Conservation (phyloP, 2,888 invertebrate genomes). For the Rambutsinella grinnellia region DNA sequence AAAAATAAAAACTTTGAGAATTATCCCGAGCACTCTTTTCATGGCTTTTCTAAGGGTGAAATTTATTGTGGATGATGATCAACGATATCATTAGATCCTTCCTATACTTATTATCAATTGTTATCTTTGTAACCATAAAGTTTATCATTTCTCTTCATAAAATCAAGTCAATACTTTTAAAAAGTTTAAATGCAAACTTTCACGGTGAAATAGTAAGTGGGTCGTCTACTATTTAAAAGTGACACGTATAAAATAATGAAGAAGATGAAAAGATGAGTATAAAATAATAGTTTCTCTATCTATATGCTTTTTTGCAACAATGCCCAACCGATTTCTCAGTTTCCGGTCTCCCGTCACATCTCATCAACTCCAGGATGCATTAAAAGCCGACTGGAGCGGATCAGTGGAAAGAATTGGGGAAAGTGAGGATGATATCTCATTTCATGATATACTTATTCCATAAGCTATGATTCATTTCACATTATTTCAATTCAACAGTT, state of each 20-base stretch:
- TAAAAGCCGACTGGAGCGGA: slow-evolving; percentile 13
- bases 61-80: background rate
- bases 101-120: background rate
- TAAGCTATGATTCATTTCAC: too few relatives aligned
- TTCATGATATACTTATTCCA: too few relatives aligned
- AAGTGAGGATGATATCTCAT: too few relatives aligned
- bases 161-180: too few relatives aligned
- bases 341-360: slow-evolving; percentile 63
- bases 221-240: too few relatives aligned
- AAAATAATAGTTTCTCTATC: background rate
- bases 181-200: too few relatives aligned
- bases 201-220: too few relatives aligned
- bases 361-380: slow-evolving; percentile 59
- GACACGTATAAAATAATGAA: too few relatives aligned
- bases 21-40: background rate
- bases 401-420: too few relatives aligned
- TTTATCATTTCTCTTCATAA: background rate
- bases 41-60: background rate
- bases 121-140: background rate
- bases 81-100: background rate
- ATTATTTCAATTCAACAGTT: too few relatives aligned
- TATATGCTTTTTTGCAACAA: background rate
- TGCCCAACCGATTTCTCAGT: slow-evolving; percentile 47
- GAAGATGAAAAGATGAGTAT: background rate
- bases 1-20: background rate